Percentiles rank a stretch among this genome's conserved stretches.
These are phyloP conservation scores for Recurvirostra avosetta DNA, from an alignment of 2,113 vertebrate species.

Conservation along the genomic window DNA sequence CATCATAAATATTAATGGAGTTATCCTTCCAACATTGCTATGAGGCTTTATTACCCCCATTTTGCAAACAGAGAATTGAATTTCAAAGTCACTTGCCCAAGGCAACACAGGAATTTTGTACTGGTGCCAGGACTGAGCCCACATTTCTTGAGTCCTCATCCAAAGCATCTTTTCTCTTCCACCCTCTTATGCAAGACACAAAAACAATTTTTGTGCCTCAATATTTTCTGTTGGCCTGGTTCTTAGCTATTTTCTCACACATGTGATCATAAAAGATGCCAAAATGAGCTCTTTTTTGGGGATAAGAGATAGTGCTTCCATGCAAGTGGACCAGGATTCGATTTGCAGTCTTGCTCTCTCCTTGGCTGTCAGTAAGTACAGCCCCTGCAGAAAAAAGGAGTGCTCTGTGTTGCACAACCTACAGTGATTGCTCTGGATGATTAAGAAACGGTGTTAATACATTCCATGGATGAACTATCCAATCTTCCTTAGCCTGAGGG, in stretches of 20 bases:
- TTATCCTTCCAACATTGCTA: neutral
- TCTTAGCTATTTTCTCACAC: neutral
- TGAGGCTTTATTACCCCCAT: neutral
- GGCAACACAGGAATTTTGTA: neutral
- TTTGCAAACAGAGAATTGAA: slow-evolving; percentile 35
- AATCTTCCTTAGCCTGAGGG: slow-evolving; percentile 57
- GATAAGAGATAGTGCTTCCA: neutral
- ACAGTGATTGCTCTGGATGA: slow-evolving; percentile 22
- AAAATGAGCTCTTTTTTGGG: neutral
- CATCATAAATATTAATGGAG: slow-evolving; percentile 11
- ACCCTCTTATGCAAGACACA: neutral
- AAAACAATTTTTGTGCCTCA: neutral
- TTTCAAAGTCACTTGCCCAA: slow-evolving; percentile 42
- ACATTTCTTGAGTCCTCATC: neutral
- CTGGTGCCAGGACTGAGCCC: neutral
- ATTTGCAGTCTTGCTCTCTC: neutral
- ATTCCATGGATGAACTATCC: slow-evolving; percentile 40
- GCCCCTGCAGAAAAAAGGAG: slow-evolving; percentile 41
- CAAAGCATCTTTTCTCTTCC: neutral
- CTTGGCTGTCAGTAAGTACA: neutral
- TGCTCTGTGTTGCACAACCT: slow-evolving; percentile 46
- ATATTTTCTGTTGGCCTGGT: neutral
- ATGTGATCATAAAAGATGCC: neutral
- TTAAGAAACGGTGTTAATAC: slow-evolving; percentile 51
- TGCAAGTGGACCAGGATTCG: neutral